A percentile compares a stretch with the other conserved stretches of the same genome.
phyloP scores from a whole-genome alignment of 2,113 vertebrate species.

The Ranitomeya variabilis region DNA sequence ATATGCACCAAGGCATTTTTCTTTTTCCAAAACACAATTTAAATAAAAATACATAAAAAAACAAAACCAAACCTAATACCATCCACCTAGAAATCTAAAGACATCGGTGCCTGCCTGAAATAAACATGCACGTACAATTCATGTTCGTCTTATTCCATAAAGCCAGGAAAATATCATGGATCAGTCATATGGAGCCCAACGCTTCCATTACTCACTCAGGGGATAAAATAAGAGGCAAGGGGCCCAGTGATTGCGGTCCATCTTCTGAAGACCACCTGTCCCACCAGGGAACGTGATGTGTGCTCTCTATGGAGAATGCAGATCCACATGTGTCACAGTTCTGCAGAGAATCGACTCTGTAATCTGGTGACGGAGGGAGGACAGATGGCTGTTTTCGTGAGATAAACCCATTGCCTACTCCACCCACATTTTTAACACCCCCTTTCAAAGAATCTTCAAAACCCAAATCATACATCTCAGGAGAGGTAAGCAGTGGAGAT shows the following conservation, averaged over 20 bases:
- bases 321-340: neutral
- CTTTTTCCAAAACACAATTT: too few relatives aligned
- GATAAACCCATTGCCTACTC: constrained; percentile 51
- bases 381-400: constrained; percentile 53
- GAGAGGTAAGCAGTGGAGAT: neutral
- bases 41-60: neutral
- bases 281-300: neutral
- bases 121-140: neutral
- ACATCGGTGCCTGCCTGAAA: neutral
- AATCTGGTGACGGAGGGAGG: constrained; percentile 46
- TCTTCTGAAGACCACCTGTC: neutral
- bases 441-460: constrained; percentile 17
- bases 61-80: neutral
- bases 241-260: neutral
- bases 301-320: neutral
- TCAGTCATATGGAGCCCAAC: neutral
- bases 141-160: neutral
- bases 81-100: neutral
- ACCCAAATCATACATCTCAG: neutral
- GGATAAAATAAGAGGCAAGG: neutral
- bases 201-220: constrained; percentile 28
- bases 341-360: constrained; percentile 17
- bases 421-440: constrained; percentile 36
- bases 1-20: too few relatives aligned
- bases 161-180: neutral